A percentile compares a stretch with the other conserved stretches of the same genome.
These are phyloP conservation scores for Sanderia malayensis DNA, from an alignment of 30 jellyfish, hydroid and myxozoan genomes.

Conservation along the genomic window DNA sequence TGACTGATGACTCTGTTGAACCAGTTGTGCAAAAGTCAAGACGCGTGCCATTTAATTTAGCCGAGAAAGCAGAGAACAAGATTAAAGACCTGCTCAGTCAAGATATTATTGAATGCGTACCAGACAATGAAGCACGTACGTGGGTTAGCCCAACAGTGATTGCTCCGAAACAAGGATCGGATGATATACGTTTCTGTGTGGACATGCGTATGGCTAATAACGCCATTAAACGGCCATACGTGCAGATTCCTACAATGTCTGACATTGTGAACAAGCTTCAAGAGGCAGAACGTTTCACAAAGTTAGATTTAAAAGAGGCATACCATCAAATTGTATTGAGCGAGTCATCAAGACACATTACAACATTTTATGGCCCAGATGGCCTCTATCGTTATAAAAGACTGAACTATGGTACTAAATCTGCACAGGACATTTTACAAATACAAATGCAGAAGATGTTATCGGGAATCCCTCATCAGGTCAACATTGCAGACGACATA, in stretches of 20 bases:
- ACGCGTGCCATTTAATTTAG: conserved; percentile 26
- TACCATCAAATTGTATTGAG: conserved; percentile 42
- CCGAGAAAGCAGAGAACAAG: conserved; percentile 3
- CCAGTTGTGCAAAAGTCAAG: conserved; percentile 22
- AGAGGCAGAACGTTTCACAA: conserved; percentile 16
- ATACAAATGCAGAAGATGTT: background rate
- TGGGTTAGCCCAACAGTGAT: conserved; percentile 22
- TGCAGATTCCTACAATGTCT: conserved; percentile 29
- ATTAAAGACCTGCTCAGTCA: background rate
- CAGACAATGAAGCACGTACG: conserved; percentile 18
- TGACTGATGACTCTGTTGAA: conserved; percentile 4
- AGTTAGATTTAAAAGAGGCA: conserved; percentile 25
- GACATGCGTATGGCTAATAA: conserved; percentile 46
- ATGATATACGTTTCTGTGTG: conserved; percentile 15
- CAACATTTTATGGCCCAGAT: conserved; percentile 36
- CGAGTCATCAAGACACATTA: conserved; percentile 9
- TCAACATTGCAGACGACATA: conserved; percentile 26
- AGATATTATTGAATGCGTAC: conserved; percentile 22
- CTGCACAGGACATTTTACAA: conserved; percentile 41
- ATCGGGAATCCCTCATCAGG: background rate
- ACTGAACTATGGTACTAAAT: conserved; percentile 33
- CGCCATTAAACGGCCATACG: conserved; percentile 23
- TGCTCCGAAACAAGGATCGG: conserved; percentile 23
- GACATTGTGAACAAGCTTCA: conserved; percentile 6
- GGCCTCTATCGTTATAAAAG: conserved; percentile 46